Percentiles rank a stretch among this genome's conserved stretches.
These are phyloP conservation scores for Mystacides longicornis DNA, from an alignment of 2,888 invertebrate species.

Conservation along the genomic window DNA sequence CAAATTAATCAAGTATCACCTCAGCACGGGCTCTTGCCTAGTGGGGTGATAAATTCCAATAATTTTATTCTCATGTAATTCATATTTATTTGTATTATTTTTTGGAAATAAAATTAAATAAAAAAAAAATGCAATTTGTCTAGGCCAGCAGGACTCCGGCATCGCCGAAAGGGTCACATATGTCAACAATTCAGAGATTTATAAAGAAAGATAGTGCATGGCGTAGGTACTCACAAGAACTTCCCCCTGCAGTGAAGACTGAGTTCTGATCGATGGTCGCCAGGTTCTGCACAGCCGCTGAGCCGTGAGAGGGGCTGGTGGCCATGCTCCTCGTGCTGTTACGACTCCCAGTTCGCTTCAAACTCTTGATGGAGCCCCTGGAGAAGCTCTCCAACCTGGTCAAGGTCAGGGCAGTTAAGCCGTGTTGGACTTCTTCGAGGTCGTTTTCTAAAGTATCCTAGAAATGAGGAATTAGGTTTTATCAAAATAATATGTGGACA, in stretches of 20 bases:
- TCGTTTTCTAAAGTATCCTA: conserved; percentile 14
- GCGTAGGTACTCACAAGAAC: conserved; percentile 7
- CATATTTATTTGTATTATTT: too few relatives aligned
- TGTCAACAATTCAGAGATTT: too few relatives aligned
- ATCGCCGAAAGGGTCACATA: background rate
- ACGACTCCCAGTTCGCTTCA: conserved; percentile 44
- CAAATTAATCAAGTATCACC: too few relatives aligned
- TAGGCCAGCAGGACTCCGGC: background rate
- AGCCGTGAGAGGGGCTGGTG: conserved; percentile 26
- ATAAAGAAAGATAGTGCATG: background rate
- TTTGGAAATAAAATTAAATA: too few relatives aligned
- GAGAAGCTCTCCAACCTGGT: conserved; percentile 42
- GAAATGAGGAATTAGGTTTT: too few relatives aligned
- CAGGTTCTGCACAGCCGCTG: conserved; percentile 30
- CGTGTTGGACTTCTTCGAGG: conserved; percentile 38
- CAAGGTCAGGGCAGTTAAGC: conserved; percentile 46
- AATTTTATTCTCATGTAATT: too few relatives aligned
- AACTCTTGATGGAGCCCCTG: conserved; percentile 8
- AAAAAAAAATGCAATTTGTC: too few relatives aligned
- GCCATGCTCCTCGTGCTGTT: conserved; percentile 43
- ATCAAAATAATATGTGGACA: too few relatives aligned
- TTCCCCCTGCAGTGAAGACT: conserved; percentile 41
- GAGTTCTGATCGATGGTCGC: conserved; percentile 35
- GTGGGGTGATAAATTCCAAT: too few relatives aligned
- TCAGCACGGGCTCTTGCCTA: too few relatives aligned